These are phyloP conservation scores for Actinemys pallida DNA, from an alignment of 2,113 vertebrate genomes.

Conservation along the genomic window DNA sequence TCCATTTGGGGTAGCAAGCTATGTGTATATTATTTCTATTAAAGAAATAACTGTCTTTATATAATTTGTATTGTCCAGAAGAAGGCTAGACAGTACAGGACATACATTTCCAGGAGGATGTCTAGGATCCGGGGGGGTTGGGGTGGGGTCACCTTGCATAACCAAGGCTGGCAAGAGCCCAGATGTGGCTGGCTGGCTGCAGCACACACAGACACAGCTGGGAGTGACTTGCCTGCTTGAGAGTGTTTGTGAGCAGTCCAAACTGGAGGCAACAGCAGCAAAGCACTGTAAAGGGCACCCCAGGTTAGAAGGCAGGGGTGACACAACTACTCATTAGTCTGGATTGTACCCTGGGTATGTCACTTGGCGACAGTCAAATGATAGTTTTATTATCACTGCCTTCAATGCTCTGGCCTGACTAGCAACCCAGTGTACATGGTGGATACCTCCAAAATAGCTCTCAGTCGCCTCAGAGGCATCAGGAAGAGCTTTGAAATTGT, in stretches of 20 bases:
- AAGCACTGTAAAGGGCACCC: not conserved
- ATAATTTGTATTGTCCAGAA: not conserved
- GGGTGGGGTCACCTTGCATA: not conserved
- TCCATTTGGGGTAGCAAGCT: not conserved
- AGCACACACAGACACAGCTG: not conserved
- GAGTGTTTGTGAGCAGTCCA: not conserved
- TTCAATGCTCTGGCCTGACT: not conserved
- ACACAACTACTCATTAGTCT: not conserved
- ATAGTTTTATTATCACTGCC: not conserved
- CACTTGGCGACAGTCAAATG: not conserved
- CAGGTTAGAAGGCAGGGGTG: not conserved
- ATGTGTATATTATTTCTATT: not conserved
- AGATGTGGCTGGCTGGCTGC: not conserved
- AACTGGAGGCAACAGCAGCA: not conserved
- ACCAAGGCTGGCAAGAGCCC: not conserved
- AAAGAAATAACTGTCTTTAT: not conserved
- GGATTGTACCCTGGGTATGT: not conserved
- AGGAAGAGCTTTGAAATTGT: not conserved
- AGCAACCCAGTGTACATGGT: not conserved
- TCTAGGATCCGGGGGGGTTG: not conserved
- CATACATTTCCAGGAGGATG: not conserved
- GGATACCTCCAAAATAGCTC: not conserved
- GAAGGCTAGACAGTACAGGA: not conserved
- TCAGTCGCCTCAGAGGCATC: slow-evolving; percentile 7
- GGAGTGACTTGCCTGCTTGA: not conserved